Evolutionary conservation across 2,888 invertebrate genomes (phyloP).

Genomic region (Hartigia nigra): DNA sequence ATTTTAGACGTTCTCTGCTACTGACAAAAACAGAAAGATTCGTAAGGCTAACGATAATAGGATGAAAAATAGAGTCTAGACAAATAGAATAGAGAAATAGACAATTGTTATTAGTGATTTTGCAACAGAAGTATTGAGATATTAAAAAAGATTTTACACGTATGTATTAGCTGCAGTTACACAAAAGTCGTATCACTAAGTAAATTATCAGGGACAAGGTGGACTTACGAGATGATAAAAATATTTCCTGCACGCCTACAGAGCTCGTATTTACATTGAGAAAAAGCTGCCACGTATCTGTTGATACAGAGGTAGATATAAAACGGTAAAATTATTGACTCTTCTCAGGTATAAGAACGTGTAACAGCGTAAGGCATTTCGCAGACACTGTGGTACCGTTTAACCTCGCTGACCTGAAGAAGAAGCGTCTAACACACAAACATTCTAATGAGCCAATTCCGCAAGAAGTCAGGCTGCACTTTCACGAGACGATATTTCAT

Average conservation of each 20-base stretch:
- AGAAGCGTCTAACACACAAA: neutral
- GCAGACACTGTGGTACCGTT: neutral
- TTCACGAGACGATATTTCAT: neutral
- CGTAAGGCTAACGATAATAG: neutral
- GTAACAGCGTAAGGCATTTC: neutral
- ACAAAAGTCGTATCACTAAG: neutral
- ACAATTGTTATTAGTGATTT: neutral
- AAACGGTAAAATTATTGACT: neutral
- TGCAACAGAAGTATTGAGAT: neutral
- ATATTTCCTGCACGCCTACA: slow-evolving; percentile 26
- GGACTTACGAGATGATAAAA: no score
- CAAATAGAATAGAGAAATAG: no score
- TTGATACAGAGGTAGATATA: neutral
- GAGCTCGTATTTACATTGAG: slow-evolving; percentile 1
- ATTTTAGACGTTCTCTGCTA: neutral
- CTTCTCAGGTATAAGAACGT: neutral
- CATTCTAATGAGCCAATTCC: neutral
- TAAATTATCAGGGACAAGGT: neutral
- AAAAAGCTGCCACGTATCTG: neutral
- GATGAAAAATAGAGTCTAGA: neutral
- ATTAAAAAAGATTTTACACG: neutral
- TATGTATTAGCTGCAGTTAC: neutral
- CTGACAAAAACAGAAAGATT: neutral
- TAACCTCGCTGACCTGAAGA: neutral
- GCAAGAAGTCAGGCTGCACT: neutral